phyloP scores from a whole-genome alignment of 1,140 invertebrate species.

The Drosophila murphyi region DNA sequence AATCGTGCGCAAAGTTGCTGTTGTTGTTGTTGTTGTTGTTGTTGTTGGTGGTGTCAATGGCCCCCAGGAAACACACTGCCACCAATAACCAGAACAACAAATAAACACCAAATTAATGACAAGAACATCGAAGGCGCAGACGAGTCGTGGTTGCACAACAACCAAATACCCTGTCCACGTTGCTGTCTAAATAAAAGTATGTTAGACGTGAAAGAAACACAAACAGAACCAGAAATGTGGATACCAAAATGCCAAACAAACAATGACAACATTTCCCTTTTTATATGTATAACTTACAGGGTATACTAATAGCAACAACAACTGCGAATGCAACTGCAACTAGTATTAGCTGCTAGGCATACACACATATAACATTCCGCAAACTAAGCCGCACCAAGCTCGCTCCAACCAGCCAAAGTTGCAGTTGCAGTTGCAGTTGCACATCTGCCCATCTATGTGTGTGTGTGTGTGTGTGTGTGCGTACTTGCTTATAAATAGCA shows the following conservation, averaged over 20 bases:
- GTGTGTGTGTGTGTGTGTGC: constrained; percentile 5
- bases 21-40: constrained; percentile 14
- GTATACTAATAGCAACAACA: constrained; percentile 1
- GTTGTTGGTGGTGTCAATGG: constrained; percentile 35
- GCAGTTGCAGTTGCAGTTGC: neutral
- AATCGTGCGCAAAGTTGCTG: constrained; percentile 2
- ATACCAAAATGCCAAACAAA: neutral
- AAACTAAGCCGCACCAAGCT: constrained; percentile 25
- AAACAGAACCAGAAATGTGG: too few species aligned
- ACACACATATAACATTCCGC: neutral
- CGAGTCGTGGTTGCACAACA: neutral
- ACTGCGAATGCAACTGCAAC: constrained; percentile 7
- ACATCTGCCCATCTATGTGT: neutral
- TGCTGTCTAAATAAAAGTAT: too few species aligned
- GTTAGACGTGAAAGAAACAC: too few species aligned
- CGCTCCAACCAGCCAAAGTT: constrained; percentile 19
- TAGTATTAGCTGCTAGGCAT: constrained; percentile 14
- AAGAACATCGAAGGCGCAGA: neutral
- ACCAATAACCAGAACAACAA: constrained; percentile 4
- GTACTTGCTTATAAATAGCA: constrained; percentile 48
- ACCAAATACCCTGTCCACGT: neutral
- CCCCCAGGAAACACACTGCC: constrained; percentile 22
- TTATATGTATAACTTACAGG: neutral
- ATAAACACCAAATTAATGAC: constrained; percentile 8
- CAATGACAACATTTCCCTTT: too few species aligned